Evolutionary conservation across 1,140 invertebrate species (phyloP).

Genomic region (Zaprionus nigranus): DNA sequence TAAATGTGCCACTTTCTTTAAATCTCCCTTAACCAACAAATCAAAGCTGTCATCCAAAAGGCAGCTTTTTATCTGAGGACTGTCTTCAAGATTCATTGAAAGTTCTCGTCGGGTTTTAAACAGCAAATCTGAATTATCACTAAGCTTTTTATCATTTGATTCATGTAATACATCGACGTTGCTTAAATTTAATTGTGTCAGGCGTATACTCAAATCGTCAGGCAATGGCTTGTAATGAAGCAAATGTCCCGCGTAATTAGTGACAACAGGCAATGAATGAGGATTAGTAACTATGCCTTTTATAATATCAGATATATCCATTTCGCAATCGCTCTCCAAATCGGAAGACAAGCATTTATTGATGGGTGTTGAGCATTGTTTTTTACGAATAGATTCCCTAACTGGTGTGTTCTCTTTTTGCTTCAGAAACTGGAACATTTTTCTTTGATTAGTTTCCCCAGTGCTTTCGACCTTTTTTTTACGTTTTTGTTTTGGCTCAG

Average conservation of each 20-base stretch:
- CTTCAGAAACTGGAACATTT: conserved; percentile 84
- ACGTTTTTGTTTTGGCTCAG: conserved; percentile 31
- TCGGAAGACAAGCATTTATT: conserved; percentile 63
- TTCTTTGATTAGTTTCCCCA: conserved; percentile 35
- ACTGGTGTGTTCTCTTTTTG: conserved; percentile 44
- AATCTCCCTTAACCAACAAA: conserved; percentile 60
- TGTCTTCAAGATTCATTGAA: conserved; percentile 34
- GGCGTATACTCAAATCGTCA: conserved; percentile 56
- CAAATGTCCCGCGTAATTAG: conserved; percentile 53
- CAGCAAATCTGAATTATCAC: conserved; percentile 55
- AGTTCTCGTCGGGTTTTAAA: conserved; percentile 48
- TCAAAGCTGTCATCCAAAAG: conserved; percentile 75
- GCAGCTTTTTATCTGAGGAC: conserved; percentile 42
- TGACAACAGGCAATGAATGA: conserved; percentile 44
- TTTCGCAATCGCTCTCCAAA: conserved; percentile 78
- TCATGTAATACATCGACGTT: neutral
- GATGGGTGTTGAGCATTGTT: conserved; percentile 71
- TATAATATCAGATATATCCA: conserved; percentile 87
- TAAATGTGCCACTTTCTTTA: conserved; percentile 26
- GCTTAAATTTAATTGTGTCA: conserved; percentile 52
- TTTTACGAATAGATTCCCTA: conserved; percentile 28
- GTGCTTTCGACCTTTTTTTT: conserved; percentile 63
- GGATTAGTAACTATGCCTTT: conserved; percentile 86
- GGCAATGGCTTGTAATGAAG: conserved; percentile 65
- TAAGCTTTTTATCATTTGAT: neutral